Evolutionary conservation across 2,797 vertebrate genomes (phyloP).

Genomic region (Scyliorhinus canicula): DNA sequence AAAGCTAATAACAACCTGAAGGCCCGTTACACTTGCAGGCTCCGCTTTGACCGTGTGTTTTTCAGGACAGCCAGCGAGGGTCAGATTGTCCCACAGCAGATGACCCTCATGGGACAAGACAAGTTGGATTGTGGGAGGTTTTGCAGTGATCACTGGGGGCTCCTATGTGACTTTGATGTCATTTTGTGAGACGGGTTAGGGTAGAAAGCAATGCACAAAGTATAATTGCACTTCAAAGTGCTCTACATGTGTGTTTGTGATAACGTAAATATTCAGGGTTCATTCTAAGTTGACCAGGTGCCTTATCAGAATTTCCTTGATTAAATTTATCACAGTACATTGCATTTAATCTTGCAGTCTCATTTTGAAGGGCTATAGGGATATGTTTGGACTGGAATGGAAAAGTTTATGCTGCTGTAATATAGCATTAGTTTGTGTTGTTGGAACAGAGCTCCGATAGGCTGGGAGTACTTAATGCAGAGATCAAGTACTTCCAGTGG

Average conservation of each 20-base stretch:
- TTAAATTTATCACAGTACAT: not conserved
- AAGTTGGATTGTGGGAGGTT: conserved; percentile 85
- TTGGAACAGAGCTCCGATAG: not conserved
- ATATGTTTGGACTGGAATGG: not conserved
- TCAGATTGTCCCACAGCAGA: conserved; percentile 65
- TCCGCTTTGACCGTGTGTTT: conserved; percentile 84
- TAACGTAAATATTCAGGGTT: conserved; percentile 35
- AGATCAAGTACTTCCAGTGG: not conserved
- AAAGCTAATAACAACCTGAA: conserved; percentile 75
- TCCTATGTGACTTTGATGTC: conserved; percentile 74
- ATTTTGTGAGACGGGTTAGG: conserved; percentile 49
- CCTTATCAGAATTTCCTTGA: not conserved
- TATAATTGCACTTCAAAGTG: not conserved
- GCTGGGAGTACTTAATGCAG: not conserved
- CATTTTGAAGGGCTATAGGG: not conserved
- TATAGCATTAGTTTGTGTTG: not conserved
- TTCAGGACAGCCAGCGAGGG: conserved; percentile 60
- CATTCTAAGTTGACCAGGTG: conserved; percentile 40
- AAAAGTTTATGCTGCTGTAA: not conserved
- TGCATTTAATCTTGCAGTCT: not conserved
- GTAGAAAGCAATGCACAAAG: not conserved
- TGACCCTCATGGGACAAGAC: conserved; percentile 82
- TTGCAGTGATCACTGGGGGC: conserved; percentile 93
- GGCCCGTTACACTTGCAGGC: conserved; percentile 57
- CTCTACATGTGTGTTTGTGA: not conserved